phyloP scores from a whole-genome alignment of 2,888 invertebrate species.

The Melieria crassipennis region DNA sequence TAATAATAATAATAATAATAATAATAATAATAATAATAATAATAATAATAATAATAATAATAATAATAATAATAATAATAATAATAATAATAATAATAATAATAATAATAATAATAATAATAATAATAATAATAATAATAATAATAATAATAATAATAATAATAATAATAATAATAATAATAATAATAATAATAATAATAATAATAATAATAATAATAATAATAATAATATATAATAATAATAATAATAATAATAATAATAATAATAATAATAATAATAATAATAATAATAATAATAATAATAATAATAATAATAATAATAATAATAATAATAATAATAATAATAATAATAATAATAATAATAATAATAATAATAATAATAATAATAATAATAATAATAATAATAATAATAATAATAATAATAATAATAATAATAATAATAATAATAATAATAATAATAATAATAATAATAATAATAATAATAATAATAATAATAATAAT shows the following conservation, averaged over 20 bases:
- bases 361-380: conserved; percentile 8
- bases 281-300: not conserved
- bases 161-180: conserved; percentile 13
- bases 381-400: conserved; percentile 8
- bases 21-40: not conserved
- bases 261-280: not conserved
- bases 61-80: not conserved
- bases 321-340: conserved; percentile 5
- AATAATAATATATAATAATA: conserved; percentile 7
- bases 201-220: conserved; percentile 13
- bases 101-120: not conserved
- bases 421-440: conserved; percentile 8
- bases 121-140: not conserved
- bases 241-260: conserved; percentile 8
- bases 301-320: conserved; percentile 8
- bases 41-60: not conserved
- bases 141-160: conserved; percentile 8
- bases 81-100: conserved; percentile 9
- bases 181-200: conserved; percentile 8
- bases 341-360: conserved; percentile 2
- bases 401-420: conserved; percentile 7
- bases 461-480: conserved; percentile 7
- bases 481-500: conserved; percentile 8
- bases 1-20: not conserved
- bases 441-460: conserved; percentile 8